Conservation (phyloP, 2,797 vertebrate species). For the Prunella strophiata region DNA sequence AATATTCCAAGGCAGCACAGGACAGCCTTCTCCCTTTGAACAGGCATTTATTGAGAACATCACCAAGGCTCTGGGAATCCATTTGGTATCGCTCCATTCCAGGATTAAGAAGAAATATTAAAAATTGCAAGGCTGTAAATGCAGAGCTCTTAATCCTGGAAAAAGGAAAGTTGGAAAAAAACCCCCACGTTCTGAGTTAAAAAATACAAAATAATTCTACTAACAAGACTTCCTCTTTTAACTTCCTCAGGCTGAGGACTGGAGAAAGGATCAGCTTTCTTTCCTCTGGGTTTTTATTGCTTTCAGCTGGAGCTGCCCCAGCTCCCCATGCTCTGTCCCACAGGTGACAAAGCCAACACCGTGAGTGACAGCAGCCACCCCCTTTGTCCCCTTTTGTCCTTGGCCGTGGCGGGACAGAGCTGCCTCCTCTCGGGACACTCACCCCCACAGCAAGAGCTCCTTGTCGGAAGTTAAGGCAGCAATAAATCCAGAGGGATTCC, state of each 20-base stretch:
- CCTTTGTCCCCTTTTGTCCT: not conserved
- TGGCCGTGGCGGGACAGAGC: not conserved
- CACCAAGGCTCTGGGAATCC: not conserved
- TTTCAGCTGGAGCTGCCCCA: conserved; percentile 34
- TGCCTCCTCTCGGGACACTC: not conserved
- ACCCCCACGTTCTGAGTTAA: not conserved
- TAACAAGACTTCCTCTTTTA: not conserved
- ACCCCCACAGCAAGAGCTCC: conserved; percentile 21
- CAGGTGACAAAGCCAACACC: not conserved
- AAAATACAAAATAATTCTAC: not conserved
- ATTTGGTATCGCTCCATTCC: conserved; percentile 27
- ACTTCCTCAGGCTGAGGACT: conserved; percentile 53
- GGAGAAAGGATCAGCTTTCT: conserved; percentile 32
- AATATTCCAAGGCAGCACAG: not conserved
- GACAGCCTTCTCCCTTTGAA: not conserved
- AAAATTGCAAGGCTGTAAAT: conserved; percentile 51
- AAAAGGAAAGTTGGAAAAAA: not conserved
- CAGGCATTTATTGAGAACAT: not conserved
- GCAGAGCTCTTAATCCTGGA: conserved; percentile 43
- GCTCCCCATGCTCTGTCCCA: not conserved
- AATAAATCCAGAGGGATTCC: not conserved
- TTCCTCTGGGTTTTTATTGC: conserved; percentile 68
- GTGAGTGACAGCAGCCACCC: not conserved
- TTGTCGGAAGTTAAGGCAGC: conserved; percentile 70
- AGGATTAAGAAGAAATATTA: conserved; percentile 23